Conservation (phyloP, 2,797 vertebrate species). For the Ptychadena robeensis region DNA sequence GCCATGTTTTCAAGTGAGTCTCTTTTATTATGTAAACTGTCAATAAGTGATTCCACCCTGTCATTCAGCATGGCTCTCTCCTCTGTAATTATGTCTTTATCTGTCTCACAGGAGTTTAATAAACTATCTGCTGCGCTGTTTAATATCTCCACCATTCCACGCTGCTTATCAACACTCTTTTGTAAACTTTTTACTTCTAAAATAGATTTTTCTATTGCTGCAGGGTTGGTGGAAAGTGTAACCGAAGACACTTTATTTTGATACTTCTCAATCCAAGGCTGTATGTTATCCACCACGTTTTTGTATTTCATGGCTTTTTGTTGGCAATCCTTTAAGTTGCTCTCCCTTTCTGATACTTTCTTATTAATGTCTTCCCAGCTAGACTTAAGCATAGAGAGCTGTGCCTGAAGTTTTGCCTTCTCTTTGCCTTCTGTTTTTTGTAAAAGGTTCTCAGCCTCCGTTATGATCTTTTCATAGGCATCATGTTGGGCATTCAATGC, state of each 20-base stretch:
- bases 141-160: constrained; percentile 85
- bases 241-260: constrained; percentile 77
- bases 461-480: constrained; percentile 81
- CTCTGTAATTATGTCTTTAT: constrained; percentile 81
- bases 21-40: constrained; percentile 85
- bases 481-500: constrained; percentile 76
- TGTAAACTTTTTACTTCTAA: constrained; percentile 85
- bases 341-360: constrained; percentile 77
- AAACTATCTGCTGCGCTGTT: constrained; percentile 84
- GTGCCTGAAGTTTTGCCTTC: constrained; percentile 85
- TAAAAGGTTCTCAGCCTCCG: constrained; percentile 89
- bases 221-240: constrained; percentile 78
- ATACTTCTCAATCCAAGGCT: constrained; percentile 86
- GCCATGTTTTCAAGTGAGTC: constrained; percentile 86
- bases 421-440: constrained; percentile 88
- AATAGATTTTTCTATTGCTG: constrained; percentile 80
- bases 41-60: constrained; percentile 80
- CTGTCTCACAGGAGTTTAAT: constrained; percentile 81
- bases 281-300: constrained; percentile 83
- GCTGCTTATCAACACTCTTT: constrained; percentile 91
- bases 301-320: constrained; percentile 85
- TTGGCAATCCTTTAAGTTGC: constrained; percentile 81
- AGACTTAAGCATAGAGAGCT: constrained; percentile 82
- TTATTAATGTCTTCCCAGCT: constrained; percentile 91
- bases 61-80: constrained; percentile 79